Conservation (phyloP, 2,113 vertebrate species). For the Circaetus cinerascens region DNA sequence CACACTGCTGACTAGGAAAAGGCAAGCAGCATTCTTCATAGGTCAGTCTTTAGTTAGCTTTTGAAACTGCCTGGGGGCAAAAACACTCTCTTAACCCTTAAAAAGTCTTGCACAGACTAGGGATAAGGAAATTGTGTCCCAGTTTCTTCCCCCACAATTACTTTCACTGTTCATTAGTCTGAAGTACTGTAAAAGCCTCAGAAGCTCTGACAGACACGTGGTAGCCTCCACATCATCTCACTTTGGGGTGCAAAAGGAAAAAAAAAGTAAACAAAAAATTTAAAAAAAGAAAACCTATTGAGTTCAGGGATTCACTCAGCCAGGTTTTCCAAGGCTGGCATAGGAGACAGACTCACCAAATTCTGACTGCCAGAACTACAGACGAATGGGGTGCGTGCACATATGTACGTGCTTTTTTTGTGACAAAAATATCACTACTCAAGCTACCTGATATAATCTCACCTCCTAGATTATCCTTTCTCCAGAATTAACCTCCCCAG, state of each 20-base stretch:
- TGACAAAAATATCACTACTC: background rate
- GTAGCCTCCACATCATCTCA: background rate
- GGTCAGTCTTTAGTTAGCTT: constrained; percentile 43
- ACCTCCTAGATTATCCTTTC: background rate
- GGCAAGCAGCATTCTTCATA: constrained; percentile 64
- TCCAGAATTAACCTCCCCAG: background rate
- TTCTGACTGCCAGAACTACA: background rate
- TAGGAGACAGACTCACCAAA: background rate
- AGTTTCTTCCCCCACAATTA: background rate
- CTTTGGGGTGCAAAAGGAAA: background rate
- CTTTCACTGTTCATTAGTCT: background rate
- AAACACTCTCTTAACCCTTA: background rate
- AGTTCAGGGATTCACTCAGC: background rate
- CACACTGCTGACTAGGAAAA: constrained; percentile 8
- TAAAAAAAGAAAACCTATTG: background rate
- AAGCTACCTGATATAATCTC: background rate
- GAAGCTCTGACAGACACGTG: background rate
- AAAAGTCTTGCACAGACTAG: background rate
- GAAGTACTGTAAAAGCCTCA: background rate
- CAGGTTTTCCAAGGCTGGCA: background rate
- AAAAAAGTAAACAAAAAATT: background rate
- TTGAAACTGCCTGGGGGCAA: constrained; percentile 28
- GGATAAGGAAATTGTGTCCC: background rate
- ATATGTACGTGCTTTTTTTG: fast-evolving
- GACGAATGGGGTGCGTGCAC: background rate